Evolutionary conservation across 2,797 vertebrate species (phyloP), one percentile per base, ranked within the genome.

Genomic region (Poecile montanus): DNA sequence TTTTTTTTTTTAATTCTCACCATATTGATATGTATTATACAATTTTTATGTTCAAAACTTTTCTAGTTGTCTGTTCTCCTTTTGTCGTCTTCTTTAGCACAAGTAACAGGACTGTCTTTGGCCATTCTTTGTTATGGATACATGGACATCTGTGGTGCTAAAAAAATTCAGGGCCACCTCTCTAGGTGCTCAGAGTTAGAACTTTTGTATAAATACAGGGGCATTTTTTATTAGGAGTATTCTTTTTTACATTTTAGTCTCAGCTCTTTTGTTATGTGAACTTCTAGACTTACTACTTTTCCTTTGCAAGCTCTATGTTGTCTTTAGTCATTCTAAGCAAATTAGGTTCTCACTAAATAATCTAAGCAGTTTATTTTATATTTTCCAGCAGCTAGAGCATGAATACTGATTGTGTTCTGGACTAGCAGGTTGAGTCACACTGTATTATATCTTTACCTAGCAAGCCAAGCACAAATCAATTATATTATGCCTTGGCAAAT

Each of bases 281-380:
- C 36, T 91, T 81, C 78, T 73, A 29, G 50, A 54, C 42, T 95
- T 91, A 62, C 1, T 63, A 20, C n/a, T 89, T 85, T 78, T 82
- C 22, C 48, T 94, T 92, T 83, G 56, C 48, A 86, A 93, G 58
- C 76, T 15, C 3, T 83, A 11, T 89, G 76, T 75, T 94, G 84
- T 73, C 32, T 93, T 68, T 82, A 75, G 70, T 87, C 74, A 51
- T 86, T 94, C 22, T 42, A 75, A 94, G 56, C 60, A 96, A 95
- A 95, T 65, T 91, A 75, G 23, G 51, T 85, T 94, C 89, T 91
- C 54, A 20, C 87, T 93, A 91, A 96, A 80, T 91, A 95, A 93
- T 92, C 84, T 95, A 65, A 94, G 32, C 62, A 82, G 29, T 91
- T 91, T 96, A 62, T 91, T 91, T 94, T 79, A 58, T 83, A 81